These are phyloP conservation scores for Carassius carassius DNA, from an alignment of 2,113 vertebrate species.

Conservation along the genomic window DNA sequence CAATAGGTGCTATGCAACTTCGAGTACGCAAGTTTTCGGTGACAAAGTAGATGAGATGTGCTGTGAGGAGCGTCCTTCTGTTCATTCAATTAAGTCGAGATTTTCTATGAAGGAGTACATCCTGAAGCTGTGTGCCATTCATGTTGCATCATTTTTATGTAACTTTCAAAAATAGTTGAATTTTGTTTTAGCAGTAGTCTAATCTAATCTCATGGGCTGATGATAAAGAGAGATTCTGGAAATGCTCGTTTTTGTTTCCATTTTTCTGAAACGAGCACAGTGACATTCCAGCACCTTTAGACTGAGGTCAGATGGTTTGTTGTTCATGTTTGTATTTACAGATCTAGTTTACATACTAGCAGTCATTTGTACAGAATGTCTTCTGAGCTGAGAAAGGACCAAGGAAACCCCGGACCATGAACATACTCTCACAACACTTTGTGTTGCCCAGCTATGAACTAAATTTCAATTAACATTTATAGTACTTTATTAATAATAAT, in stretches of 20 bases:
- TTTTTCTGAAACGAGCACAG: not conserved
- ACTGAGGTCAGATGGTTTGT: not conserved
- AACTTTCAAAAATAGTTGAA: not conserved
- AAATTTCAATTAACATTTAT: not conserved
- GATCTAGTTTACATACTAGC: not conserved
- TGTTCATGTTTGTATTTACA: not conserved
- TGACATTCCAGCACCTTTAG: not conserved
- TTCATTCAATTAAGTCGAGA: not conserved
- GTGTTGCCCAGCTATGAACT: not conserved
- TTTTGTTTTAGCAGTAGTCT: not conserved
- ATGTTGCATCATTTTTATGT: not conserved
- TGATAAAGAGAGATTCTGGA: not conserved
- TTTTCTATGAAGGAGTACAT: not conserved
- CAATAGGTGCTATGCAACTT: constrained; percentile 36
- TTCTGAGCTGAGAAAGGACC: not conserved
- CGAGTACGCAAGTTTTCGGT: not conserved
- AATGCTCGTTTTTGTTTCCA: not conserved
- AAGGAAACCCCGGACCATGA: not conserved
- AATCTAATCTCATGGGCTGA: not conserved
- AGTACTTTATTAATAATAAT: not conserved
- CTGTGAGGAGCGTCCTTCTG: not conserved
- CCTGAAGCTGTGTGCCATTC: not conserved
- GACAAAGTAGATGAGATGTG: not conserved
- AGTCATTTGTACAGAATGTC: not conserved
- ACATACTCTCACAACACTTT: not conserved